A percentile compares a stretch with the other conserved stretches of the same genome.
Evolutionary conservation across 2,113 vertebrate species (phyloP).

Genomic region (Cavia porcellus): DNA sequence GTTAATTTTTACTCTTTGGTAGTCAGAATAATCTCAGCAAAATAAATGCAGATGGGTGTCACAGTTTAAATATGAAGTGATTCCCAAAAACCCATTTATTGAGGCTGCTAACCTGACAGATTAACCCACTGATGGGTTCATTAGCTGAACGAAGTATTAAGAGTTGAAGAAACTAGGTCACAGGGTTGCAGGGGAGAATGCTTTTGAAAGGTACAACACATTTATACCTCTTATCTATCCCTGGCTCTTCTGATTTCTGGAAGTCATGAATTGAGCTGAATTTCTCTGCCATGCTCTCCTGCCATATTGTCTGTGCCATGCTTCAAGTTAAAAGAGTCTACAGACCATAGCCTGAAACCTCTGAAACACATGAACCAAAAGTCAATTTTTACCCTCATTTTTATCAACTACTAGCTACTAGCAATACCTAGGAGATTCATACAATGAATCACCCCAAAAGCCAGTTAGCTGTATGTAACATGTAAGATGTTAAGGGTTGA

Average conservation of each 20-base stretch:
- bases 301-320: neutral
- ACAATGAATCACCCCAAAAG: neutral
- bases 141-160: neutral
- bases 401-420: neutral
- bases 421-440: no score
- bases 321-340: neutral
- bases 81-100: neutral
- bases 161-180: neutral
- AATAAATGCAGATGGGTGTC: neutral
- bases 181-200: neutral
- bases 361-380: neutral
- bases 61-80: neutral
- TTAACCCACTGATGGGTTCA: neutral
- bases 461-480: neutral
- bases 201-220: neutral
- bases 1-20: neutral
- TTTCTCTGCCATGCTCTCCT: neutral
- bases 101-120: neutral
- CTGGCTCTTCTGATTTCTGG: neutral
- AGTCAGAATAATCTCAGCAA: constrained; percentile 14
- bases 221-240: neutral
- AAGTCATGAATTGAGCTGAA: neutral
- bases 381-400: neutral
- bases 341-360: neutral
- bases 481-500: neutral